Conservation (phyloP, 2,113 vertebrate species). For the Pongo abelii region DNA sequence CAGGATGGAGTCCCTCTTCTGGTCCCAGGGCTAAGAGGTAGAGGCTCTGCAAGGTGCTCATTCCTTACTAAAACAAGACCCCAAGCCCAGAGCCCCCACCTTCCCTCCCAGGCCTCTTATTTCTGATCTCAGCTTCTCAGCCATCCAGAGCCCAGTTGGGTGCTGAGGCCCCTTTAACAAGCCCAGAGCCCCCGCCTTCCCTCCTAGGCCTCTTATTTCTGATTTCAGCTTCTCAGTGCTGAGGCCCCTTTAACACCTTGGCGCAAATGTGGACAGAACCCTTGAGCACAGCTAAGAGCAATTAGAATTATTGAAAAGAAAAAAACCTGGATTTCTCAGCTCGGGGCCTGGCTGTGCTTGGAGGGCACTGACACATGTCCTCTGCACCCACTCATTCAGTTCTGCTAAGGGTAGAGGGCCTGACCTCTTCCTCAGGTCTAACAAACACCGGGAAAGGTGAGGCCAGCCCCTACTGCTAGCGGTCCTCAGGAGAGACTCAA, state of each 20-base stretch:
- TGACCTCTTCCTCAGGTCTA: not conserved
- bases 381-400: not conserved
- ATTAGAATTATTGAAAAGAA: not conserved
- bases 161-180: not conserved
- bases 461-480: not conserved
- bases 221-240: not conserved
- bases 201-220: not conserved
- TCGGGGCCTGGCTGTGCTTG: not conserved
- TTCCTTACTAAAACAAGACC: not conserved
- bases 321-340: not conserved
- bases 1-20: not conserved
- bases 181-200: not conserved
- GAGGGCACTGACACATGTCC: not conserved
- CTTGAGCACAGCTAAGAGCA: not conserved
- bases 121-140: not conserved
- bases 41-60: too few relatives aligned
- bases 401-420: not conserved
- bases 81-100: fast-evolving
- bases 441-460: not conserved
- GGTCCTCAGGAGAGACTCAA: not conserved
- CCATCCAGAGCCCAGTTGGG: not conserved
- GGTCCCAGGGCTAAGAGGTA: not conserved
- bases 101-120: not conserved
- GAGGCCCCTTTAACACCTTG: not conserved
- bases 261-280: not conserved